Conservation (phyloP, 2,797 vertebrate species). For the Hypotaenidia philippensis region DNA sequence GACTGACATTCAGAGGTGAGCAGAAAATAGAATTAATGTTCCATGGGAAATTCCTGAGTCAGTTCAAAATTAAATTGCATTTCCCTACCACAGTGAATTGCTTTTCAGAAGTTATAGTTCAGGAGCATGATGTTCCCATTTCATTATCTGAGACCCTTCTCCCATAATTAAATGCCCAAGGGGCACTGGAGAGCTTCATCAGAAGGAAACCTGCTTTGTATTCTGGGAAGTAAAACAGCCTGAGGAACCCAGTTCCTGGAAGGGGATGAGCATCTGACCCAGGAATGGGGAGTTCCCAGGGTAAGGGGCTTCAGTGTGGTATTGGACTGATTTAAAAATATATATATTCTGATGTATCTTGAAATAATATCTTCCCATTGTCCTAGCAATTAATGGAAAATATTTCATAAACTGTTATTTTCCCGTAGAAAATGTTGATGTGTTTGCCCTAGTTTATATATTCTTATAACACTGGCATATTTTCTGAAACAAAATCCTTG, state of each 20-base stretch:
- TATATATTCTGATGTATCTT: neutral
- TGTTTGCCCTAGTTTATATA: neutral
- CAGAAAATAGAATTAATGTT: constrained; percentile 72
- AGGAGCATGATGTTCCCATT: constrained; percentile 57
- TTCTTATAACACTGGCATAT: neutral
- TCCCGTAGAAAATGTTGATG: neutral
- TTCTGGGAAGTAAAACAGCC: neutral
- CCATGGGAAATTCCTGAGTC: constrained; percentile 69
- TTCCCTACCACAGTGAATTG: constrained; percentile 53
- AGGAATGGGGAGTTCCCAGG: neutral
- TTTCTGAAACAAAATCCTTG: neutral
- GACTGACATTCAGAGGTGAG: constrained; percentile 63
- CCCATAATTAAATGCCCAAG: constrained; percentile 59
- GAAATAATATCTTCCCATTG: neutral
- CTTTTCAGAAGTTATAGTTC: constrained; percentile 57
- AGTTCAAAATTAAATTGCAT: constrained; percentile 69
- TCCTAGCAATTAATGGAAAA: neutral
- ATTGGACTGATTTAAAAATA: neutral
- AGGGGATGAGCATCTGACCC: neutral
- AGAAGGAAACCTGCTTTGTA: constrained; percentile 12
- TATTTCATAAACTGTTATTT: neutral
- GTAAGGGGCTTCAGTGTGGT: neutral
- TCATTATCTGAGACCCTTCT: constrained; percentile 62
- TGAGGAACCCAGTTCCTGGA: neutral
- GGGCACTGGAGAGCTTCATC: constrained; percentile 27